Base-by-base conservation (phyloP, 2,888 invertebrate species). In the Ischnura elegans region DNA sequence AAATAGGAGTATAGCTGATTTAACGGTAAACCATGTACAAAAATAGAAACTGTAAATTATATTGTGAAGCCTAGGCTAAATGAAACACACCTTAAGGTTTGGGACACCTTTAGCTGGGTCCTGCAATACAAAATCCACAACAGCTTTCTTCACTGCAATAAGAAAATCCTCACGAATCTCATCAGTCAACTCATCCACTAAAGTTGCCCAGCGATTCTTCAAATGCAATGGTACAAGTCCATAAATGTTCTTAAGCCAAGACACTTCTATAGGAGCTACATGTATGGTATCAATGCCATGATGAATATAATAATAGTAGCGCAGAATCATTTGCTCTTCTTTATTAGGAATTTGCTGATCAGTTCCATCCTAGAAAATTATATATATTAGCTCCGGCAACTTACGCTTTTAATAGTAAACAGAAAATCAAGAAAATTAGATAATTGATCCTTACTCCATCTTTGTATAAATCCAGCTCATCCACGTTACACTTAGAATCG, bases 201-300 rank as follows among this genome's bases (percentile, higher is more conserved):
- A 43, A 21, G 87, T 94, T 36, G 85, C 84, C 61, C 51, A 94
- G 16, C 93, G 93, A 10, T 85, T 84, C 42, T 94, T 94, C 45
- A 95, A 93, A 96, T 95, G 96, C 86, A 97, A 16, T n/a, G 96
- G 96, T 21, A 96, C 95, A 36, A 96, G 95, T 21, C 94, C 94
- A 93, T 96, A 95, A 42, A 96, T 96, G 95, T 96, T 95, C 85
- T 96, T 96, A 94, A 99, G 96, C 95, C 98, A 97, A 95, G 97
- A 97, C 94, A 97, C 97, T 95, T 98, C 98, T 95, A 99, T 97
- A 1, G 98, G 98, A 0, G 98, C 98, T 0, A 99, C 98, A 95
- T 99, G 98, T 94, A 98, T 97, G 4, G 98, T 98, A 95, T 99
- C 99, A 87, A 99, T 98, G 0, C 99, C 99, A 95, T 98, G 98